These are phyloP conservation scores for Parnassius glacialis DNA, from an alignment of 2,888 invertebrate species.

Conservation along the genomic window DNA sequence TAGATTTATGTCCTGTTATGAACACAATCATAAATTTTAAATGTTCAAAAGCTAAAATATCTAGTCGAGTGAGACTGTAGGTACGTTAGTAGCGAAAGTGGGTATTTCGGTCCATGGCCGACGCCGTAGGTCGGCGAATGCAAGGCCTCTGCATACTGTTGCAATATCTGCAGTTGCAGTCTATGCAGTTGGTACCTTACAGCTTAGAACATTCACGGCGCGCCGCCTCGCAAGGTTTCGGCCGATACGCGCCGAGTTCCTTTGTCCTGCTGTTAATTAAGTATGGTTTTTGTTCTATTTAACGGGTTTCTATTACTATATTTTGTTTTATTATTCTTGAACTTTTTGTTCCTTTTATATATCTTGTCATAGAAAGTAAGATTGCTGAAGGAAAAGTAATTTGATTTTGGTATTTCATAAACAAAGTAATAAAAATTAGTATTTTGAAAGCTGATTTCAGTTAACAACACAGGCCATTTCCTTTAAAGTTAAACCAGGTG, in stretches of 20 bases:
- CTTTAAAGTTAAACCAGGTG: too few species aligned
- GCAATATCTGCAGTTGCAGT: constrained; percentile 70
- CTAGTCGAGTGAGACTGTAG: constrained; percentile 2
- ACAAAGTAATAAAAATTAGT: too few species aligned
- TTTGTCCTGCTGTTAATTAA: constrained; percentile 41
- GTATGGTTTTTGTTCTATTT: too few species aligned
- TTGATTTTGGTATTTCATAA: too few species aligned
- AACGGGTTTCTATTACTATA: too few species aligned
- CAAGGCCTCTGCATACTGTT: constrained; percentile 71
- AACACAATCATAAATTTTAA: constrained; percentile 7
- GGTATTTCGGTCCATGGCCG: constrained; percentile 75
- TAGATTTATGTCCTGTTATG: too few species aligned
- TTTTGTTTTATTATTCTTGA: too few species aligned
- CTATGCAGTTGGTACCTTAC: constrained; percentile 48
- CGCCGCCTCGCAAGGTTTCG: constrained; percentile 41
- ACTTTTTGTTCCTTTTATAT: too few species aligned
- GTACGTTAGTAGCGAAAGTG: constrained; percentile 54
- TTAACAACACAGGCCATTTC: too few species aligned
- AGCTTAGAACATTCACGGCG: constrained; percentile 50
- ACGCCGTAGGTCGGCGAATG: constrained; percentile 67
- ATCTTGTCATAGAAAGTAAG: too few species aligned
- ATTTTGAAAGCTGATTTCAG: too few species aligned
- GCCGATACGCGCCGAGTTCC: constrained; percentile 34
- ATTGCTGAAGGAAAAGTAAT: too few species aligned
- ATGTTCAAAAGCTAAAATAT: not conserved